Conservation (phyloP, 2,888 invertebrate genomes). For the Dysmachus trigonus region DNA sequence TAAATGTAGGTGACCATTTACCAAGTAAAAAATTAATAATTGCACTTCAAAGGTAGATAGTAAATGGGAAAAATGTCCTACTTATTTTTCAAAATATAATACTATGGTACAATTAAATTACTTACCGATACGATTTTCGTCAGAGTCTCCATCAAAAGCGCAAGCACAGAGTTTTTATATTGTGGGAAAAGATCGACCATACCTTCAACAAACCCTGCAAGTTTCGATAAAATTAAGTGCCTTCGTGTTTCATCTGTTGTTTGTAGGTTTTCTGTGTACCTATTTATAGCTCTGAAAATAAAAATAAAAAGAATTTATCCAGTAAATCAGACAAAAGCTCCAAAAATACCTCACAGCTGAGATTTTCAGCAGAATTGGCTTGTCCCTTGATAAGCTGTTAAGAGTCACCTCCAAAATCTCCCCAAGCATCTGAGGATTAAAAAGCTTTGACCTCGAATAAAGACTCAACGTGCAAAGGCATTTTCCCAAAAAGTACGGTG, state of each 20-base stretch:
- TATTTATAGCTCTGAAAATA: slow-evolving; percentile 57
- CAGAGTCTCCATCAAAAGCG: slow-evolving; percentile 67
- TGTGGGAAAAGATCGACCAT: slow-evolving; percentile 65
- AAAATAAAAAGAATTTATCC: neutral
- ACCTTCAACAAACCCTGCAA: slow-evolving; percentile 67
- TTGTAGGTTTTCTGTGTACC: slow-evolving; percentile 66
- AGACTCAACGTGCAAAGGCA: slow-evolving; percentile 62
- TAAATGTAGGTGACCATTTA: too few relatives aligned
- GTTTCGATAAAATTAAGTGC: slow-evolving; percentile 63
- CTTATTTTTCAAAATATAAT: too few relatives aligned
- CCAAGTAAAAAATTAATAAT: too few relatives aligned
- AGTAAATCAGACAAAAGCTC: neutral
- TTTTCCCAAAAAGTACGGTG: slow-evolving; percentile 61
- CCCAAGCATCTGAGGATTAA: slow-evolving; percentile 60
- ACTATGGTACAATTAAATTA: neutral
- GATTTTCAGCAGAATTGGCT: slow-evolving; percentile 60
- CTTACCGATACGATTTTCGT: slow-evolving; percentile 66
- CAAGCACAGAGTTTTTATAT: slow-evolving; percentile 66
- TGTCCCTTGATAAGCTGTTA: slow-evolving; percentile 59
- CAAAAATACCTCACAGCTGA: slow-evolving; percentile 58
- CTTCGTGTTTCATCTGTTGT: slow-evolving; percentile 63
- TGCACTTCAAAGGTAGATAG: too few relatives aligned
- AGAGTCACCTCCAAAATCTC: slow-evolving; percentile 60
- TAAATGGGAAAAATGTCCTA: too few relatives aligned
- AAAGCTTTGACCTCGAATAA: slow-evolving; percentile 61